These are phyloP conservation scores for Melanophora roralis DNA, from an alignment of 2,888 invertebrate genomes.

Conservation along the genomic window DNA sequence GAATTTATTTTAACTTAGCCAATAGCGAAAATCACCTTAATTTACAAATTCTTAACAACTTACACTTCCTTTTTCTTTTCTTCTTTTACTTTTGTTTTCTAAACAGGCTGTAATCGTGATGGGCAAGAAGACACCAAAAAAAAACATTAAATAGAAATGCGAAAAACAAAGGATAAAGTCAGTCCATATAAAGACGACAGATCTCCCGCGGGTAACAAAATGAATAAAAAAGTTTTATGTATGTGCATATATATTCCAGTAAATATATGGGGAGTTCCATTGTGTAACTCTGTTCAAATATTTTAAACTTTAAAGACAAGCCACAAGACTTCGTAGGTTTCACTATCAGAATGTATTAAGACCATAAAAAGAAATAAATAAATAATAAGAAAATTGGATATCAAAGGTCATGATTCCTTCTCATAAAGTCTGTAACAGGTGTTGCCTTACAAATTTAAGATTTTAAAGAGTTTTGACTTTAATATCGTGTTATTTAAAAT, in stretches of 20 bases:
- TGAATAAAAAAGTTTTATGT: constrained; percentile 45
- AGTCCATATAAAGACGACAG: constrained; percentile 48
- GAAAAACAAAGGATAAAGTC: constrained; percentile 31
- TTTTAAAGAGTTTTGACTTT: no score
- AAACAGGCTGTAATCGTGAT: constrained; percentile 41
- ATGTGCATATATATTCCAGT: constrained; percentile 33
- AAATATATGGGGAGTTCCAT: no score
- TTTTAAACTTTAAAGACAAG: no score
- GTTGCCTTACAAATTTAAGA: no score
- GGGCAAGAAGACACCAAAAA: constrained; percentile 58
- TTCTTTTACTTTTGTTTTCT: background rate
- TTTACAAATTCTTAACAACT: constrained; percentile 54
- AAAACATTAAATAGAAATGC: constrained; percentile 49
- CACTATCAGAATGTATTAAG: no score
- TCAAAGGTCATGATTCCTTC: no score
- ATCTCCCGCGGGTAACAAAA: constrained; percentile 57
- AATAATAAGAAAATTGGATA: no score
- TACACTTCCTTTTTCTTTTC: background rate
- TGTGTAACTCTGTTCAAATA: no score
- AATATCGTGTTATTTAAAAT: no score
- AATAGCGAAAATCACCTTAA: constrained; percentile 60
- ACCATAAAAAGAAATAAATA: no score
- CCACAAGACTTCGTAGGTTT: no score
- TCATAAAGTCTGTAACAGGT: no score
- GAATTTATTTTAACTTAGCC: constrained; percentile 61